These are phyloP conservation scores for Callimorpha dominula DNA, from an alignment of 2,888 invertebrate genomes.

Conservation along the genomic window DNA sequence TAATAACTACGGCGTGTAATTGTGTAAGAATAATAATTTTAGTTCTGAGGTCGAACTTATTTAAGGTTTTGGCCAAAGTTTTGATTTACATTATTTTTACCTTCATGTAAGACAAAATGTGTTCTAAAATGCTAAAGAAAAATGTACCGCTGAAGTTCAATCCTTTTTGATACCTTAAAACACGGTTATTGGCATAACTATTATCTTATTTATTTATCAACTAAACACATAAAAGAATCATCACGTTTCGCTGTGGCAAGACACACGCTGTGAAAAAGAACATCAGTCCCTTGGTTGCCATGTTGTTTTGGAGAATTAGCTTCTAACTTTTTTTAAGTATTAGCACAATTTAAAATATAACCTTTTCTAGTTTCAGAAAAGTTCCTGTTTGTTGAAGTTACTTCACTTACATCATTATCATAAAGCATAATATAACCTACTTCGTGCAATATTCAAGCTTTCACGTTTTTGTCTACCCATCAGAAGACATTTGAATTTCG, in stretches of 20 bases:
- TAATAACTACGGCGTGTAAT: background rate
- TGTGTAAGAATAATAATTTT: background rate
- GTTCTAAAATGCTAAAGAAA: background rate
- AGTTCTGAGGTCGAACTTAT: too few species aligned
- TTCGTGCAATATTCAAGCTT: background rate
- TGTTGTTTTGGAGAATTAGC: too few species aligned
- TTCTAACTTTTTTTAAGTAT: background rate
- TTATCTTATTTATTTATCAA: background rate
- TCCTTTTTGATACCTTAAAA: background rate
- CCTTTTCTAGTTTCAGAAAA: background rate
- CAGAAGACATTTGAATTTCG: background rate
- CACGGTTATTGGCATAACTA: background rate
- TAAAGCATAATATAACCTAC: background rate
- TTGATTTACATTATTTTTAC: too few species aligned
- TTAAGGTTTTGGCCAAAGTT: background rate
- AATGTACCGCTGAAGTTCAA: background rate
- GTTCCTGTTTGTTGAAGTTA: background rate
- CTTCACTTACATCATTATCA: background rate
- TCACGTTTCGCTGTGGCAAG: too few species aligned
- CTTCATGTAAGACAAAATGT: background rate
- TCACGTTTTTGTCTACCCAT: background rate
- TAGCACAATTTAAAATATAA: background rate
- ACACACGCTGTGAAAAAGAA: too few species aligned
- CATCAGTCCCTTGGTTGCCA: too few species aligned
- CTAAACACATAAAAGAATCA: too few species aligned